Conservation (phyloP, 2,797 vertebrate genomes). For the Halcyon chelicuti region DNA sequence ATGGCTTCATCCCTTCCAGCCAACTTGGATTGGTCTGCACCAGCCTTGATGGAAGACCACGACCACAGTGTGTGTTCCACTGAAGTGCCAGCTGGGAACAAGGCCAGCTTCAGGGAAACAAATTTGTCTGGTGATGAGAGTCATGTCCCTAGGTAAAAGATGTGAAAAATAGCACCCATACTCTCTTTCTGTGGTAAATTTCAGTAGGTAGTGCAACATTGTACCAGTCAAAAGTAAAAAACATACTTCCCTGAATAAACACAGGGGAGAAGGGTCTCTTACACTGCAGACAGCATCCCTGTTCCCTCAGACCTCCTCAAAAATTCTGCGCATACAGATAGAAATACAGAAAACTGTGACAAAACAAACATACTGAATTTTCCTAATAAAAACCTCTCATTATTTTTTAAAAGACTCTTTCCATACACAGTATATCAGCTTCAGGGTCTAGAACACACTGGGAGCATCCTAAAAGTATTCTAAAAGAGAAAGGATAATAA, state of each 20-base stretch:
- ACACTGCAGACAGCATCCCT: not conserved
- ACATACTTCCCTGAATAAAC: not conserved
- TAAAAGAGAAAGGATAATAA: not conserved
- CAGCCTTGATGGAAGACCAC: not conserved
- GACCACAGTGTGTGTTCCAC: accelerated
- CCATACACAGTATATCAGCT: not conserved
- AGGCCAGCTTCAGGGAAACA: not conserved
- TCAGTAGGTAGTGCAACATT: not conserved
- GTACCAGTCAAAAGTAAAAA: not conserved
- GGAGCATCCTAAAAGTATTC: not conserved
- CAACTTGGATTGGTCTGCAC: not conserved
- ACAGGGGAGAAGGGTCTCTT: not conserved
- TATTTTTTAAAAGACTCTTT: not conserved
- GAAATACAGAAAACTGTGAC: not conserved
- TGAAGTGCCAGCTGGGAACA: not conserved
- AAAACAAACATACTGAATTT: not conserved
- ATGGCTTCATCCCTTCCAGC: not conserved
- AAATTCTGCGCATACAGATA: not conserved
- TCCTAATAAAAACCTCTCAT: accelerated
- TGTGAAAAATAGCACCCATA: not conserved
- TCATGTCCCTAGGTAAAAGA: constrained; percentile 43
- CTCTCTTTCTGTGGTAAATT: not conserved
- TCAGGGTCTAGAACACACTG: not conserved
- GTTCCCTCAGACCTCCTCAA: not conserved
- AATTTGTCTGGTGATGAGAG: not conserved